Percentiles rank a stretch among this genome's conserved stretches.
Evolutionary conservation across 2,113 vertebrate species (phyloP).

Genomic region (Odontesthes bonariensis): DNA sequence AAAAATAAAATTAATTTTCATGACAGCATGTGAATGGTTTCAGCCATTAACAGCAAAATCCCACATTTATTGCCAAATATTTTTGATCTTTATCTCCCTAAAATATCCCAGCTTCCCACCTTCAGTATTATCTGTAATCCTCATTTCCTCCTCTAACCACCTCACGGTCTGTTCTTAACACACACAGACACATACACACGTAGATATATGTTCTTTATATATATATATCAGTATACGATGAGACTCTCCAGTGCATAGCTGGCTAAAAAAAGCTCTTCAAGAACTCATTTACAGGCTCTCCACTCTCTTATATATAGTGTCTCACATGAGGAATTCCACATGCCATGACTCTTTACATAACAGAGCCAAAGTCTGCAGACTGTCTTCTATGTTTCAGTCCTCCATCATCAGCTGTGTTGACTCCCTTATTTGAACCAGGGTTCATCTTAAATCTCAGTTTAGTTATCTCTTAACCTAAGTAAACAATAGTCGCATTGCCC

Average conservation of each 20-base stretch:
- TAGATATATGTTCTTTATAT: no score
- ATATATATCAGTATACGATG: neutral
- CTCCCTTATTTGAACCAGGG: neutral
- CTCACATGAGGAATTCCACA: constrained; percentile 3
- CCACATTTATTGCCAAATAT: neutral
- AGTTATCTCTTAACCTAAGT: neutral
- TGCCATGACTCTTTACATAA: constrained; percentile 24
- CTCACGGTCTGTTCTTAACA: no score
- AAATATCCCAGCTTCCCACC: constrained; percentile 6
- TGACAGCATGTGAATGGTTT: neutral
- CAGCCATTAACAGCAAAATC: neutral
- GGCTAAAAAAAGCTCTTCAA: neutral
- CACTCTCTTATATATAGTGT: neutral
- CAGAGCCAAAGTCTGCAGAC: neutral
- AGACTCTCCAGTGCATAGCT: neutral
- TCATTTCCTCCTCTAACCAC: neutral
- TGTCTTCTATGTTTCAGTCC: neutral
- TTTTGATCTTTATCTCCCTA: neutral
- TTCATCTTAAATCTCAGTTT: neutral
- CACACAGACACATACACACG: no score
- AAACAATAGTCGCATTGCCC: neutral
- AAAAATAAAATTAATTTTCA: neutral
- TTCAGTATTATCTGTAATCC: neutral
- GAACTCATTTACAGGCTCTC: constrained; percentile 7
- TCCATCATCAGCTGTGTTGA: neutral